Conservation (phyloP, 1,140 invertebrate genomes). For the Drosophila persimilis region DNA sequence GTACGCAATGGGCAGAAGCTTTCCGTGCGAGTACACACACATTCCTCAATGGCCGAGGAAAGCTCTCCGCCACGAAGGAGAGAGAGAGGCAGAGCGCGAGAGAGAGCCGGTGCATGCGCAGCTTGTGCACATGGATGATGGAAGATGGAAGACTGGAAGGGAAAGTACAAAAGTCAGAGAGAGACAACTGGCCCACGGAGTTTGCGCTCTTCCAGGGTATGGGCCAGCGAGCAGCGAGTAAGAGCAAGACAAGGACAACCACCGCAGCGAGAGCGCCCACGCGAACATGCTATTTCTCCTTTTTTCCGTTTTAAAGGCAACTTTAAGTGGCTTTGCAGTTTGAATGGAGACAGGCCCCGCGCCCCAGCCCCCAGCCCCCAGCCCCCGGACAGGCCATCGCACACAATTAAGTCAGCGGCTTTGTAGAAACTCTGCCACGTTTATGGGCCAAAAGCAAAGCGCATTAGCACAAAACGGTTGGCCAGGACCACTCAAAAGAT, state of each 20-base stretch:
- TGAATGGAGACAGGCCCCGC: conserved; percentile 32
- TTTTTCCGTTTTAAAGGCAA: conserved; percentile 20
- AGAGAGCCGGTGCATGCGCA: conserved; percentile 7
- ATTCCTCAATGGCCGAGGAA: conserved; percentile 57
- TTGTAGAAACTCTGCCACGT: conserved; percentile 50
- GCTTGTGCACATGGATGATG: conserved; percentile 2
- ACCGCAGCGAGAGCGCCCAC: conserved; percentile 53
- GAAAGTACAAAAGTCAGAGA: conserved; percentile 35
- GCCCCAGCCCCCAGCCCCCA: neutral
- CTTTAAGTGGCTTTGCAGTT: conserved; percentile 57
- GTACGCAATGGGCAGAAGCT: conserved; percentile 9
- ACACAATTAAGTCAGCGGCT: conserved; percentile 52
- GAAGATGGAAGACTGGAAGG: conserved; percentile 5
- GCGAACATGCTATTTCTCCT: conserved; percentile 4
- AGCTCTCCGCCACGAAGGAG: conserved; percentile 26
- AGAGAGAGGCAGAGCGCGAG: conserved; percentile 1
- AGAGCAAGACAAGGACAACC: conserved; percentile 56
- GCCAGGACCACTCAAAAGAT: conserved; percentile 20
- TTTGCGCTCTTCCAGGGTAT: conserved; percentile 25
- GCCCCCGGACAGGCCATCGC: neutral
- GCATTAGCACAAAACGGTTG: conserved; percentile 49
- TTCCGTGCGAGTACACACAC: conserved; percentile 53
- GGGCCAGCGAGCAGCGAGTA: conserved; percentile 44
- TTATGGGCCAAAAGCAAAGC: conserved; percentile 52
- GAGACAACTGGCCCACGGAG: conserved; percentile 6